Base-by-base conservation (phyloP, 2,888 invertebrate genomes). In the Tuberolachnus salignus region DNA sequence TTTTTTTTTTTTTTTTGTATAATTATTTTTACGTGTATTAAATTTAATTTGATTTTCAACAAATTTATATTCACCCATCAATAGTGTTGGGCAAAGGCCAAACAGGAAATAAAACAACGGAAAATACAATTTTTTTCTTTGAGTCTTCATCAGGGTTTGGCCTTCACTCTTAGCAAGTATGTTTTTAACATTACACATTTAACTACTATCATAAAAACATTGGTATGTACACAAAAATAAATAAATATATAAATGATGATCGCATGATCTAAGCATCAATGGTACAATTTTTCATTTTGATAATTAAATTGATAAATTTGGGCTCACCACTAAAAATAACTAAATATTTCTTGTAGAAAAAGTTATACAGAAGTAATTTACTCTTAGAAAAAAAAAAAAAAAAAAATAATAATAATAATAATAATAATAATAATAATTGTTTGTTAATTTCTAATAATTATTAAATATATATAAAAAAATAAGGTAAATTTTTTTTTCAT, bases 221-320 rank as follows among this genome's bases (percentile, higher is more conserved):
- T 51, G 78, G 78, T 78, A 75, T 75, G 64, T 75, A 78, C 78
- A 78, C 59, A 78, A 78, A 78, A 78, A 78, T 78, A 78, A 78
- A 78, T 78, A 69, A 69, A 78, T 67, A 78, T 78, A 78, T 78
- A 78, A 78, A 78, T 78, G 78, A 61, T 69, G 78, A 61, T 69
- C 26, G 78, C 69, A 78, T 78, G 13, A 66, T 49, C 57, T 57
- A 67, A 16, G 69, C 59, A 69, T 69, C 69, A 78, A 23, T 78
- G 78, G 59, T 78, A 78, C 69, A 67, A 75, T 67, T 66, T 59
- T 61, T 74, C 11, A 26, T 71, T 57, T 57, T 75, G 67, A 75
- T 75, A 75, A 46, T 75, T 55, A 19, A 78, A 67, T 69, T 78
- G 57, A 67, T 59, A 51, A 73, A 67, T 69, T 42, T 61, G 51